Base-by-base conservation (phyloP, 2,888 invertebrate species). In the Eupithecia pulchellata region DNA sequence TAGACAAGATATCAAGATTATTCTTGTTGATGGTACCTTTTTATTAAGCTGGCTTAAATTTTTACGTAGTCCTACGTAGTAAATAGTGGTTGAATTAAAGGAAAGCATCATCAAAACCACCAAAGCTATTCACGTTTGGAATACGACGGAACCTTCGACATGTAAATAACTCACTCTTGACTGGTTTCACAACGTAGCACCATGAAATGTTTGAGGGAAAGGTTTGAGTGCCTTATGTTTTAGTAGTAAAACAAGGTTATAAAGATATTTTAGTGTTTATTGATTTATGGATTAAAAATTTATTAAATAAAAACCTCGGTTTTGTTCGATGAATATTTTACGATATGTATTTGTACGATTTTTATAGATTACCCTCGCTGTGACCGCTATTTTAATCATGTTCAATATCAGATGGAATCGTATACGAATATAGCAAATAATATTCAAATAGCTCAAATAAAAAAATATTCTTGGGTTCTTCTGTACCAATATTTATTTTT, bases 141-240 rank as follows among this genome's bases (percentile, higher is more conserved):
- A 25, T 25, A 57, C 6, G 57, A 57, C 58, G 58, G 58, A 32
- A 60, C 58, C 29, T n/a, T n/a, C n/a, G 20, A n/a, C 32, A 30
- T 11, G n/a, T 11, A 11, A n/a, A 32, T 60, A 32, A 32, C 58
- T 60, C 30, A n/a, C 32, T 1, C 58, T 60, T 60, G 29, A n/a
- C 32, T 32, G 17, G 9, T 60, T 60, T 60, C 58, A 29, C 30
- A 32, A 60, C 29, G 58, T 30, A 30, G 30, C 29, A 32, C 58
- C 58, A 30, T 60, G 30, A 60, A 60, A 60, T 60, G 29, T 57
- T 29, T 57, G n/a, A n/a, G n/a, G n/a, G 30, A 60, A 60, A 60
- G 30, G 29, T 57, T 29, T 57, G 32, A 60, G 58, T 60, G 30
- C 30, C n/a, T 52, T 25, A 52, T 25, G 30, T 32, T 30, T 60